These are phyloP conservation scores for Sturmia bella DNA, from an alignment of 2,888 invertebrate genomes.

Conservation along the genomic window DNA sequence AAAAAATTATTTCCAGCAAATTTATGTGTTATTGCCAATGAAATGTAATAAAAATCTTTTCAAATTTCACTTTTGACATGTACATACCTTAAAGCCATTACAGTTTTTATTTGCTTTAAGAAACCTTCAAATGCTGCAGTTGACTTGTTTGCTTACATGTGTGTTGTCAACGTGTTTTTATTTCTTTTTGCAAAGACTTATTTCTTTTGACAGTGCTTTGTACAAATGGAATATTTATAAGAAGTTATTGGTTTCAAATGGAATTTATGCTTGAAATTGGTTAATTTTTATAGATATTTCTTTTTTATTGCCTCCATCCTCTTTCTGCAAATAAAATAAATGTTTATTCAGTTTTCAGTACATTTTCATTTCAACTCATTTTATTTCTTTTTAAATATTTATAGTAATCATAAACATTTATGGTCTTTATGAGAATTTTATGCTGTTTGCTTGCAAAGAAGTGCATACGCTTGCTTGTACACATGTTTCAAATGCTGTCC, in stretches of 20 bases:
- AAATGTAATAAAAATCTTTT: slow-evolving; percentile 54
- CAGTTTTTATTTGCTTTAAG: slow-evolving; percentile 28
- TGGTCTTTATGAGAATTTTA: slow-evolving; percentile 17
- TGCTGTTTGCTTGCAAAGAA: too few relatives aligned
- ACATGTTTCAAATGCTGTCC: slow-evolving; percentile 10
- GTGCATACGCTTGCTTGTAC: neutral
- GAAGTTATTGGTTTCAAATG: slow-evolving; percentile 5
- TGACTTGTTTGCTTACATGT: slow-evolving; percentile 37
- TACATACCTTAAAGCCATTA: slow-evolving; percentile 42
- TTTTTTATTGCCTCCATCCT: neutral
- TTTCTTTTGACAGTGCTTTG: slow-evolving; percentile 29
- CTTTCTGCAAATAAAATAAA: neutral
- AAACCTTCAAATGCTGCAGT: slow-evolving; percentile 34
- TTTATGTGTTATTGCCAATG: slow-evolving; percentile 9
- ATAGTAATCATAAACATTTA: slow-evolving; percentile 49
- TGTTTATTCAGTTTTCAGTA: slow-evolving; percentile 8
- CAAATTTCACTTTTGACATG: slow-evolving; percentile 34
- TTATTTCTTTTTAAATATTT: slow-evolving; percentile 35
- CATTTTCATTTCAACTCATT: slow-evolving; percentile 7
- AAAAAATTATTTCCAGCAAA: neutral
- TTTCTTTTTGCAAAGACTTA: neutral
- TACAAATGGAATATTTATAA: neutral
- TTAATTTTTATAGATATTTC: slow-evolving; percentile 53
- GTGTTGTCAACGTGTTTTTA: slow-evolving; percentile 25
- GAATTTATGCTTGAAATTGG: slow-evolving; percentile 42